Evolutionary conservation across 2,888 invertebrate species (phyloP).

Genomic region (Cephus nigrinus): DNA sequence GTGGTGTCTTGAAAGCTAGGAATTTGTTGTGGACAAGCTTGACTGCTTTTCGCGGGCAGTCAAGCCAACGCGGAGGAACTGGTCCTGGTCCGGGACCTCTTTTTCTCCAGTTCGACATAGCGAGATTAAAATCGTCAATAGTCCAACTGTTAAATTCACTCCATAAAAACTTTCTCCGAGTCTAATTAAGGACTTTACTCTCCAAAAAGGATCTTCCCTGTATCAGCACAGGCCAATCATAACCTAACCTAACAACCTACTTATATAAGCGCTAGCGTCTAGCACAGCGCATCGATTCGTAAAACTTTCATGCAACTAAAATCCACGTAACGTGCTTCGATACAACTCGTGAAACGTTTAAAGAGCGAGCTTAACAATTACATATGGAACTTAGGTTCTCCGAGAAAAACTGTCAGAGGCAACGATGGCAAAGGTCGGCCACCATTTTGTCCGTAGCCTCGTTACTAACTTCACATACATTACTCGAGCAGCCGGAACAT

Average conservation of each 20-base stretch:
- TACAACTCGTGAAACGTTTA: not conserved
- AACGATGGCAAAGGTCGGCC: not conserved
- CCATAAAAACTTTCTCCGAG: not conserved
- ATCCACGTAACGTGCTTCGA: not conserved
- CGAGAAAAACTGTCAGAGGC: not conserved
- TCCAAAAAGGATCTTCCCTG: not conserved
- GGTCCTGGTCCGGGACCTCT: conserved; percentile 69
- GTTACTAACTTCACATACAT: not conserved
- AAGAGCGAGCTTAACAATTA: not conserved
- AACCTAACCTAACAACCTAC: not conserved
- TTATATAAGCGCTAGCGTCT: not conserved
- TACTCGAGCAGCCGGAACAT: not conserved
- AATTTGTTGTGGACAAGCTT: conserved; percentile 84
- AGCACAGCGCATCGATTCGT: not conserved
- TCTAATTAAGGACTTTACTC: not conserved
- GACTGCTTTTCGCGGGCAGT: conserved; percentile 85
- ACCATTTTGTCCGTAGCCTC: not conserved
- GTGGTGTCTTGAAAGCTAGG: conserved; percentile 94
- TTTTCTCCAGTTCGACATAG: conserved; percentile 44
- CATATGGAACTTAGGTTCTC: not conserved
- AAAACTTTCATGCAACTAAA: not conserved
- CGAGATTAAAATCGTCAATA: not conserved
- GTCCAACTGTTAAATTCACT: not conserved
- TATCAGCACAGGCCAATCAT: not conserved
- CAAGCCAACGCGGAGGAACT: conserved; percentile 88